These are phyloP conservation scores for Vanacampus margaritifer DNA, from an alignment of 2,113 vertebrate species.

Conservation along the genomic window DNA sequence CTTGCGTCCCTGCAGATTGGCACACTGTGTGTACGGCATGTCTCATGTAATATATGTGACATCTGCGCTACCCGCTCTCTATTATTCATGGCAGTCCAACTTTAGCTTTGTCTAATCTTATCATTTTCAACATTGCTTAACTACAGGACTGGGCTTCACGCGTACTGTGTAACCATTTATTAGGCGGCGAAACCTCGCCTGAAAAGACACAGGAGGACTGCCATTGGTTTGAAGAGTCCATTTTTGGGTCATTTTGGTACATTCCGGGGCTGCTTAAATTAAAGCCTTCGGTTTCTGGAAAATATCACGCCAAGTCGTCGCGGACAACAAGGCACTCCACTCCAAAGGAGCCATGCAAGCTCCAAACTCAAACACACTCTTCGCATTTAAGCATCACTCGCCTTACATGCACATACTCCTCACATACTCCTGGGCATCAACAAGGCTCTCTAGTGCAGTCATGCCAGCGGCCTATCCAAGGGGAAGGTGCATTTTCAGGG, in stretches of 20 bases:
- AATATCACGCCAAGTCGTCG: too few species aligned
- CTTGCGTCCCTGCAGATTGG: constrained; percentile 12
- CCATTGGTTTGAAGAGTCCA: neutral
- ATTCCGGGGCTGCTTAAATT: too few species aligned
- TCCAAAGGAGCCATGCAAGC: too few species aligned
- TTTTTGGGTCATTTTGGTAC: neutral
- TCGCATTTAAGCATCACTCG: too few species aligned
- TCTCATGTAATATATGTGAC: constrained; percentile 32
- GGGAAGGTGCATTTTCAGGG: too few species aligned
- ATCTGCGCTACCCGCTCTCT: constrained; percentile 9
- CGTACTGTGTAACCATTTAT: neutral
- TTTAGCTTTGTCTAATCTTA: constrained; percentile 20
- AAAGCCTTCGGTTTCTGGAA: too few species aligned
- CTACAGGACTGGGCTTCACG: neutral
- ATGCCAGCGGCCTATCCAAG: too few species aligned
- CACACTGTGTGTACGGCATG: neutral
- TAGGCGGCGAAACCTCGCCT: neutral
- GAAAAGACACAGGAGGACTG: neutral
- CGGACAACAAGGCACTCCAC: too few species aligned
- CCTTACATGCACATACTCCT: too few species aligned
- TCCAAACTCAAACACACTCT: too few species aligned
- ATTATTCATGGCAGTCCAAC: neutral
- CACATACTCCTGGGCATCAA: too few species aligned
- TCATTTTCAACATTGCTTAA: constrained; percentile 2
- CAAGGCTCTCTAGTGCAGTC: too few species aligned